Evolutionary conservation across 2,797 vertebrate genomes (phyloP), one percentile per base, ranked within the genome.

Genomic region (Bucorvus abyssinicus): DNA sequence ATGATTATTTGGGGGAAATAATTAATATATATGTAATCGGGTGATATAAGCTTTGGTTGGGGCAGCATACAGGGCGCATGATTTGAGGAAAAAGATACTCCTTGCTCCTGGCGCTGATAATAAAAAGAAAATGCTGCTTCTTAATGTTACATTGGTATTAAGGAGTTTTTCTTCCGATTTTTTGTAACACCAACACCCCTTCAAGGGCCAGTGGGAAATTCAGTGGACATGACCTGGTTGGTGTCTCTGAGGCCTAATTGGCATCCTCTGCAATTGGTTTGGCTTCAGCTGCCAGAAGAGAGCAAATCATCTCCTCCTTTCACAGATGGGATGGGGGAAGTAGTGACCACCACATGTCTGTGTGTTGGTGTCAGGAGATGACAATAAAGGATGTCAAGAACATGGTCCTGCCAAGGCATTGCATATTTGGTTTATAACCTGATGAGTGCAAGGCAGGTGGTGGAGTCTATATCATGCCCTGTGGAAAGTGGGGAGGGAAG

Each of bases 371-470:
- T 94, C 94, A 93, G 85, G 89, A 92, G 92, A 96, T 81, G 74
- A 93, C 77, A 96, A 96, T 95, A 95, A 95, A 96, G 93, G 91
- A 93, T 92, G 91, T 91, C 87, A 93, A 92, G 91, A 94, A n/a
- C 64, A 65, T 21, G 74, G 94, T 0, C 6, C 87, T 96, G 94
- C 92, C 94, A 94, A 91, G 87, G 69, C 59, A 0, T 89, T 71
- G 89, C 76, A 88, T 94, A 90, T 94, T 95, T 96, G 93, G 95
- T 93, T 94, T 96, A 65, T 91, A 93, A 96, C 94, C 93, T 95
- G 91, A 95, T 61, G 65, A 94, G 91, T 49, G 63, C 65, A 73
- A 94, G 91, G 96, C 95, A 96, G 95, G 93, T 95, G 96, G 93
- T 87, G 76, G 84, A 87, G 94, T 96, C 95, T 95, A 86, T 96